Percentiles rank a stretch among this genome's conserved stretches.
These are phyloP conservation scores for Meloidogyne hapla DNA, from an alignment of 1,140 invertebrate genomes.

Conservation along the genomic window DNA sequence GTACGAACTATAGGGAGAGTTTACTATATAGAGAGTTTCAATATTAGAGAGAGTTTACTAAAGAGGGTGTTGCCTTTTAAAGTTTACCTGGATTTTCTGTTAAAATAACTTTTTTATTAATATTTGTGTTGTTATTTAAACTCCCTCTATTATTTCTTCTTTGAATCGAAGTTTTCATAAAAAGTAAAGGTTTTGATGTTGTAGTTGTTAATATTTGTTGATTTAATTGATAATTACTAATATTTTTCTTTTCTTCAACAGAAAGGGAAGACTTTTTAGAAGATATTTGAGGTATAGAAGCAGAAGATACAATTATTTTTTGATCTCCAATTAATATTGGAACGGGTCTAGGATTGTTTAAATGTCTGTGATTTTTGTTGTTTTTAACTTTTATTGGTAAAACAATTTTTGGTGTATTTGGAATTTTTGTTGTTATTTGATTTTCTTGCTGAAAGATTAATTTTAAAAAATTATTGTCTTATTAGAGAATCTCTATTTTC, in stretches of 20 bases:
- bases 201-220: neutral
- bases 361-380: neutral
- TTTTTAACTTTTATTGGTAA: neutral
- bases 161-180: conserved; percentile 6
- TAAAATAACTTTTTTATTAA: neutral
- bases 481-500: no score
- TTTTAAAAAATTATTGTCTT: neutral
- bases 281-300: neutral
- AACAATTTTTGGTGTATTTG: neutral
- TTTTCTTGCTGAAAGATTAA: neutral
- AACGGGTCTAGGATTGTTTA: neutral
- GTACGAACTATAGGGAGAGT: no score
- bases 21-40: no score
- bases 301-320: neutral
- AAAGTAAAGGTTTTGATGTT: neutral
- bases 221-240: neutral
- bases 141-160: neutral
- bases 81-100: neutral
- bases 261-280: neutral
- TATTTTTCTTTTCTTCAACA: neutral
- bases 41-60: no score
- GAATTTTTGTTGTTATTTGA: neutral
- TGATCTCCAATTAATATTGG: neutral
- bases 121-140: conserved; percentile 3
- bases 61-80: neutral